Base-by-base conservation (phyloP, 2,797 vertebrate species). In the Echiichthys vipera region DNA sequence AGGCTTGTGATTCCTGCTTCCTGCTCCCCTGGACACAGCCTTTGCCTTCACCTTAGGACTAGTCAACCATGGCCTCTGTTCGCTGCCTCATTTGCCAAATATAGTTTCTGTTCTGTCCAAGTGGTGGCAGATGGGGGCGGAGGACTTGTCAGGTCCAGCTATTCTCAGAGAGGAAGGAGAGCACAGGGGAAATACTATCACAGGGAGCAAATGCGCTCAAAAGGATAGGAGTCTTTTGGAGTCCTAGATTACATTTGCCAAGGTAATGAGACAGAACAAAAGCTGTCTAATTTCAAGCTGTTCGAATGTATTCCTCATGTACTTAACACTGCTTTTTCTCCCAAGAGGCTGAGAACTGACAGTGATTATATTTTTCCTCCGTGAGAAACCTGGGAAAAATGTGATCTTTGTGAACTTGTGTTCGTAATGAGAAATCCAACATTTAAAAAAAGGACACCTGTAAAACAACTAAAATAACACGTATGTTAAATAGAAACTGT, bases 181-280 rank as follows among this genome's bases (percentile, higher is more conserved):
- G 17, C 51, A 82, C 9, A 3, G 43, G 34, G 49, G 66, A 78
- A 77, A 85, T 59, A 73, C 63, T 70, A 78, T 73, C 71, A 77
- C 17, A 2, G 71, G 57, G 76, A 73, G 72, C 61, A 40, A 68
- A 74, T 74, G 63, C 34, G n/a, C 78, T 73, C 39, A 34, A 50
- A 81, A 75, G 74, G 73, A 87, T 77, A 66, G 55, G 22, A 71
- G 68, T 72, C 73, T 84, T 74, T 78, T 57, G 25, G 46, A 84
- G 71, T 72, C 71, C 55, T 74, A 71, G 80, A 92, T 89, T 89
- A 88, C 84, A 89, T 91, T 91, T 91, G 80, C 86, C 36, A 71
- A 87, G 64, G 77, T 87, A 91, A 92, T 90, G 87, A 90, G 86
- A 89, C 80, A 87, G 90, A 91, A 91, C 86, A 82, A 90, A 89